A percentile compares a stretch with the other conserved stretches of the same genome.
Evolutionary conservation across 64 coral and sea anemone species (phyloP).

Genomic region (Montipora cactus): DNA sequence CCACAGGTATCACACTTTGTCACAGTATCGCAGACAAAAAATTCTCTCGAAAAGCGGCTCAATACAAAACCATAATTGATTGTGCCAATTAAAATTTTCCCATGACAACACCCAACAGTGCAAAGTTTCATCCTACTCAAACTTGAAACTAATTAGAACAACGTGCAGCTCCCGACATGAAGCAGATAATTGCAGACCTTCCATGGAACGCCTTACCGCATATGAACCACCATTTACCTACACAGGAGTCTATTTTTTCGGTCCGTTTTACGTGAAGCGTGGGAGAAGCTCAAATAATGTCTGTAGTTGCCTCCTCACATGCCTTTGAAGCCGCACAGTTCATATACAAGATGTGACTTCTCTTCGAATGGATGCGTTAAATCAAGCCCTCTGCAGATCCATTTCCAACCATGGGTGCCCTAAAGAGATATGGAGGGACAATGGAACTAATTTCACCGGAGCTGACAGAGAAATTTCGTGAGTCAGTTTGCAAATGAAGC

Average conservation of each 20-base stretch:
- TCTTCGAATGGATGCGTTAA: slow-evolving; percentile 36
- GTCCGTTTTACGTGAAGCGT: slow-evolving; percentile 64
- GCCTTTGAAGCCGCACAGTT: background rate
- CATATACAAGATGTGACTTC: slow-evolving; percentile 64
- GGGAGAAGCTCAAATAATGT: slow-evolving; percentile 21
- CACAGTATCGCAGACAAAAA: no score
- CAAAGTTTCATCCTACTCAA: no score
- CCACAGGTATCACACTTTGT: no score
- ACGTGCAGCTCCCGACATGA: no score
- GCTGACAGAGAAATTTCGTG: slow-evolving; percentile 21
- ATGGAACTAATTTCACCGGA: slow-evolving; percentile 47
- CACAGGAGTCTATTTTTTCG: slow-evolving; percentile 43
- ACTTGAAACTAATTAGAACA: no score
- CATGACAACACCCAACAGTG: no score
- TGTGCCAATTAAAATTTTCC: no score
- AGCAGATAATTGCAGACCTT: no score
- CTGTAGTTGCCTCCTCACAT: slow-evolving; percentile 58
- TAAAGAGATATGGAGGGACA: slow-evolving; percentile 55
- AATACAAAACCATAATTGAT: no score
- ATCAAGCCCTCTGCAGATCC: slow-evolving; percentile 38
- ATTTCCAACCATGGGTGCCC: background rate
- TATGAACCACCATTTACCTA: slow-evolving; percentile 63
- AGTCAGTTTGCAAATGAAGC: background rate
- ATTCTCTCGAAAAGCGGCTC: no score
- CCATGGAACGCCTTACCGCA: background rate